Evolutionary conservation across 2,113 vertebrate species (phyloP).

Genomic region (Grammomys surdaster): DNA sequence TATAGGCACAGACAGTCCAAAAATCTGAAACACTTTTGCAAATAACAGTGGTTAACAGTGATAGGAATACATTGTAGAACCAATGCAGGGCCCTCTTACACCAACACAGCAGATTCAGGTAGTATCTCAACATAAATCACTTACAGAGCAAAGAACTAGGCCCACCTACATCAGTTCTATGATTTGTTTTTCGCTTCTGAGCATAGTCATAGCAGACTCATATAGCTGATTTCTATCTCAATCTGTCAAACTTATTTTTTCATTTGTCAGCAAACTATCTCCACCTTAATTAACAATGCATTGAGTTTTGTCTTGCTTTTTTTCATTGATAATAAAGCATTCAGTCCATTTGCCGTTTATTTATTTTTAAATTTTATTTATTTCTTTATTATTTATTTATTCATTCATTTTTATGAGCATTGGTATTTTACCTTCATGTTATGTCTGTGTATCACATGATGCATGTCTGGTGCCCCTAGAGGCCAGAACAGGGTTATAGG

Average conservation of each 20-base stretch:
- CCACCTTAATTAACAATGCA: not conserved
- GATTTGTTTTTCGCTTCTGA: not conserved
- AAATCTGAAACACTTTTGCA: slow-evolving; percentile 44
- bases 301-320: not conserved
- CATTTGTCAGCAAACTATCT: not conserved
- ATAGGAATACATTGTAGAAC: not conserved
- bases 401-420: not conserved
- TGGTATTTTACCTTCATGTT: not conserved
- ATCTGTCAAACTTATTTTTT: not conserved
- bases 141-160: not conserved
- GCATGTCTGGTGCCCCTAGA: not conserved
- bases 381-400: not conserved
- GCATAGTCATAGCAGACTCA: not conserved
- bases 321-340: not conserved
- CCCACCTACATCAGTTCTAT: not conserved
- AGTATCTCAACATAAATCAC: slow-evolving; percentile 9
- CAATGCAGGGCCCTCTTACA: not conserved
- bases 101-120: not conserved
- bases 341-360: not conserved
- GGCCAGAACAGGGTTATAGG: not conserved
- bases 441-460: not conserved
- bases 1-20: slow-evolving; percentile 1
- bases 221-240: not conserved
- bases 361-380: not conserved
- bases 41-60: not conserved